These are phyloP conservation scores for Meriones psammophilus DNA, from an alignment of 2,797 vertebrate species.

Conservation along the genomic window DNA sequence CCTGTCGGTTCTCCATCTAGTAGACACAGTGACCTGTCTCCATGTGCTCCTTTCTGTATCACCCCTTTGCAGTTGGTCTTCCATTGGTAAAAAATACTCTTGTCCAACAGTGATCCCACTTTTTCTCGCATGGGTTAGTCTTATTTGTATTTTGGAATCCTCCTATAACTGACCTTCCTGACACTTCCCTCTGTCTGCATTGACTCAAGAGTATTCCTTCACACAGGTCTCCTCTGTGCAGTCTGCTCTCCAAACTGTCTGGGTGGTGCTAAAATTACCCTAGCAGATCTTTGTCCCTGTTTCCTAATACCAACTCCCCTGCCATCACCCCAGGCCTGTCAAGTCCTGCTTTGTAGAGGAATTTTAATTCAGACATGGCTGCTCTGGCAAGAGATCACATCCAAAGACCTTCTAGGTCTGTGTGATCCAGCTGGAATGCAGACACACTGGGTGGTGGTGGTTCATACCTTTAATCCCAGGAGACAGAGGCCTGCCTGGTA, in stretches of 20 bases:
- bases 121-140: not conserved
- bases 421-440: too few relatives aligned
- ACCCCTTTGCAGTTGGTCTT: not conserved
- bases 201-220: not conserved
- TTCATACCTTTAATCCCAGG: too few relatives aligned
- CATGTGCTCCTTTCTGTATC: not conserved
- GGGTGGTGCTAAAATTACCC: not conserved
- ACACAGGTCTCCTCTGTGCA: not conserved
- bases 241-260: not conserved
- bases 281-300: not conserved
- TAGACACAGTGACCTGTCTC: not conserved
- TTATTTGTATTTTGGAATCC: not conserved
- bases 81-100: not conserved
- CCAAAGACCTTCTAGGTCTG: too few relatives aligned
- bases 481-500: too few relatives aligned
- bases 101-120: not conserved
- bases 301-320: not conserved
- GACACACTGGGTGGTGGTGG: too few relatives aligned
- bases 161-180: not conserved
- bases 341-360: not conserved
- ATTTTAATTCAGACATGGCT: too few relatives aligned
- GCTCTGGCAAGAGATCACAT: too few relatives aligned
- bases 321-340: not conserved
- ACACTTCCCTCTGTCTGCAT: not conserved
- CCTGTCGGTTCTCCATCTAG: too few relatives aligned